phyloP scores from a whole-genome alignment of 2,888 invertebrate species.

The Melinopterus prodromus region DNA sequence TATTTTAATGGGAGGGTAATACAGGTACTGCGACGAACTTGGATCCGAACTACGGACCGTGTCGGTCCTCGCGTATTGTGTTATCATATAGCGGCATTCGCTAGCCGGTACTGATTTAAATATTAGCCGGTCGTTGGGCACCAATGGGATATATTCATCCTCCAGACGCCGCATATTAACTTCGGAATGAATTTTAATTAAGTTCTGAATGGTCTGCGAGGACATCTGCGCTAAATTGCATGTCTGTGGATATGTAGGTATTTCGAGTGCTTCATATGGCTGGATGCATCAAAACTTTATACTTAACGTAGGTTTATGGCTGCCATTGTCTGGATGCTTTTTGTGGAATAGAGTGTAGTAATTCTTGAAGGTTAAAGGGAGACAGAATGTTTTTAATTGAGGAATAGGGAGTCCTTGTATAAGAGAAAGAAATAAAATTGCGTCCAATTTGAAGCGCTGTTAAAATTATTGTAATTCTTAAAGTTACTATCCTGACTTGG shows the following conservation, averaged over 20 bases:
- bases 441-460: too few species aligned
- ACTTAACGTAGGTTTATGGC: not conserved
- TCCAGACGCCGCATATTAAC: conserved; percentile 4
- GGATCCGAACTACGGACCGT: not conserved
- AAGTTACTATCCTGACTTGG: too few species aligned
- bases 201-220: not conserved
- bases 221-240: not conserved
- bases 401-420: too few species aligned
- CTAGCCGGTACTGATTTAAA: not conserved
- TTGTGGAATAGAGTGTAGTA: too few species aligned
- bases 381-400: too few species aligned
- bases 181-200: conserved; percentile 4
- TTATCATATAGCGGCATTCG: not conserved
- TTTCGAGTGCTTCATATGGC: not conserved
- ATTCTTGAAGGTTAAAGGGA: too few species aligned
- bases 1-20: not conserved
- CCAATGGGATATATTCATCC: not conserved
- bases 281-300: not conserved
- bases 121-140: conserved; percentile 4
- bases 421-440: too few species aligned
- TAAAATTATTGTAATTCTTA: too few species aligned
- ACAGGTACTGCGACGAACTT: not conserved
- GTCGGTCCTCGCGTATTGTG: not conserved
- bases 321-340: too few species aligned
- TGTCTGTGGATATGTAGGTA: not conserved